phyloP scores from a whole-genome alignment of 2,797 vertebrate genomes.

The Peromyscus nudipes region DNA sequence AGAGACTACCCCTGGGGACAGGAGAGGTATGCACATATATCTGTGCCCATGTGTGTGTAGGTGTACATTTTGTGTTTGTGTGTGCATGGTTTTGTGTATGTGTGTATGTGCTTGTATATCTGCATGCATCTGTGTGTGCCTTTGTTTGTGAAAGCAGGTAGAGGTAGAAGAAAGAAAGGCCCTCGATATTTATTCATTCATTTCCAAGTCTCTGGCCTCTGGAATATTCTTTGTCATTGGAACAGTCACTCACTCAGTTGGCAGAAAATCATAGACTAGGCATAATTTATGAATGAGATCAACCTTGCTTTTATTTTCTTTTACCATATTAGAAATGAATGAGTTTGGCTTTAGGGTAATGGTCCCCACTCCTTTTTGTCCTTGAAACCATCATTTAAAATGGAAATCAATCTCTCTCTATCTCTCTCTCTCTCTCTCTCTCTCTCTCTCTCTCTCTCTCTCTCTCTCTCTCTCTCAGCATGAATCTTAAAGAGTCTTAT shows the following conservation, averaged over 20 bases:
- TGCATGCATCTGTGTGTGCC: background rate
- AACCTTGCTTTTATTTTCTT: conserved; percentile 32
- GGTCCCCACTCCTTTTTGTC: background rate
- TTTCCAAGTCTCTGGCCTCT: conserved; percentile 53
- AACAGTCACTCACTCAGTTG: conserved; percentile 37
- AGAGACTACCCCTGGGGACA: background rate
- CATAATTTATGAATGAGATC: conserved; percentile 55
- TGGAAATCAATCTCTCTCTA: background rate
- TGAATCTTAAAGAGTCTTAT: too few species aligned
- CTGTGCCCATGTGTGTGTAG: background rate
- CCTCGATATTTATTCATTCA: background rate
- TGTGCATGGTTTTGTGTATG: background rate
- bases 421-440: too few species aligned
- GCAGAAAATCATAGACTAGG: conserved; percentile 40
- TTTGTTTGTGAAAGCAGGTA: background rate
- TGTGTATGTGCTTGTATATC: accelerated
- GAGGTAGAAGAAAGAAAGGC: conserved; percentile 36
- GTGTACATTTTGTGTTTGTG: background rate
- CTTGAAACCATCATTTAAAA: background rate
- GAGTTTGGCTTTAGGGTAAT: conserved; percentile 15
- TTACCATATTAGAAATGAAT: conserved; percentile 50
- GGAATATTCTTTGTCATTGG: background rate
- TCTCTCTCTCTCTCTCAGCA: too few species aligned
- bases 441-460: too few species aligned
- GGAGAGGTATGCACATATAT: background rate